These are phyloP conservation scores for Neopipo cinnamomea DNA, from an alignment of 2,113 vertebrate species.

Conservation along the genomic window DNA sequence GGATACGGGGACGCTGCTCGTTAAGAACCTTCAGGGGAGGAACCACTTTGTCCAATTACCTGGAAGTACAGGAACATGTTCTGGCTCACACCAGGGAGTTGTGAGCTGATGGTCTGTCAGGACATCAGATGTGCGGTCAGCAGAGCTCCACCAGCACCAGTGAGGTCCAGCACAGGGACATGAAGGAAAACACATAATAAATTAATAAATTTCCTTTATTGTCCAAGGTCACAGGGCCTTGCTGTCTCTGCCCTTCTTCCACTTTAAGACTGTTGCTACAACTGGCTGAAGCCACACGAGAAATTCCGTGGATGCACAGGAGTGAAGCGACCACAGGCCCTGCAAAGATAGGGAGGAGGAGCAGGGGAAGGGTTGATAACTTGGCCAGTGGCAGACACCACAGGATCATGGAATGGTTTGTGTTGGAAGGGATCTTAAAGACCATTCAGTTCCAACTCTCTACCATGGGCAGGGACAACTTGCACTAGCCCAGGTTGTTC, in stretches of 20 bases:
- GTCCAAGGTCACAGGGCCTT: background rate
- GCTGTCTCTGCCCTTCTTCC: background rate
- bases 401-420: background rate
- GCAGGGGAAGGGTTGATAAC: background rate
- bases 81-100: background rate
- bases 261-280: background rate
- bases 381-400: background rate
- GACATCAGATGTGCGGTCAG: background rate
- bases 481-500: background rate
- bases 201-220: background rate
- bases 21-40: background rate
- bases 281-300: background rate
- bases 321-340: background rate
- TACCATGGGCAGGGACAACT: background rate
- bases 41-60: background rate
- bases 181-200: background rate
- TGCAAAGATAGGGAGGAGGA: background rate
- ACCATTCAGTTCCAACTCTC: background rate
- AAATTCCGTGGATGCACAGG: background rate
- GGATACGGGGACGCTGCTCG: fast-evolving
- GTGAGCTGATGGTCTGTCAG: background rate
- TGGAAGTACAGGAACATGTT: background rate
- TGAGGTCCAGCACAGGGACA: fast-evolving
- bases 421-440: background rate
- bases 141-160: fast-evolving